Evolutionary conservation across 2,888 invertebrate genomes (phyloP), one percentile per base, ranked within the genome.

Genomic region (Ochropacha duplaris): DNA sequence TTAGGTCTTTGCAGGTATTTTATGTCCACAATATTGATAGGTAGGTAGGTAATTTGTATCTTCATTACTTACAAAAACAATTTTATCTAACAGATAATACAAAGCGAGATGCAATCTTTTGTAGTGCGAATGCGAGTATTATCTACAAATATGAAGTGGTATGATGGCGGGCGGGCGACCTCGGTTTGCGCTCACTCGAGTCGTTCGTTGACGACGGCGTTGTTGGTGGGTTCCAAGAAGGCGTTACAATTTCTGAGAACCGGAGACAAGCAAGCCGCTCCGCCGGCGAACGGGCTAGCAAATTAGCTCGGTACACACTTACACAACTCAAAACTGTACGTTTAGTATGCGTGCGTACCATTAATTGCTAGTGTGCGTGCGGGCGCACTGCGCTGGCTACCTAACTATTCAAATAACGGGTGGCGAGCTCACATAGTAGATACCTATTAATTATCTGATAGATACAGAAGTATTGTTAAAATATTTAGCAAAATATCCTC

Each of bases 241-340:
- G 91, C 92, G 89, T 92, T 90, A 92, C 88, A 90, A 87, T 89
- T 93, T 93, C 92, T 84, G 80, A 92, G 90, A 92, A 93, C 78
- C 81, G 83, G 86, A 86, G 90, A 90, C 91, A 90, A 87, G 85
- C 86, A 81, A 89, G 81, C 85, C 83, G 84, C 83, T 85, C 81
- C 72, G 78, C 79, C 84, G 82, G 81, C 83, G 83, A 86, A 83
- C 83, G 82, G 83, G 76, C 81, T 76, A 84, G 86, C 85, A 88
- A 88, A 88, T 88, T 88, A 86, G 78, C 83, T 83, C 80, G 78
- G 77, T 86, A 88, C 87, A 84, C 84, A 84, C 78, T 31, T 12
- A 81, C 76, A 16, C 11, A 44, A 31, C 79, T 79, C 67, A 49
- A 58, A 66, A 65, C 63, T 36, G 5, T 54, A 65, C 56, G 58